Percentiles rank a stretch among this genome's conserved stretches.
Conservation (phyloP, 2,888 invertebrate species). For the Lasius fuliginosus region DNA sequence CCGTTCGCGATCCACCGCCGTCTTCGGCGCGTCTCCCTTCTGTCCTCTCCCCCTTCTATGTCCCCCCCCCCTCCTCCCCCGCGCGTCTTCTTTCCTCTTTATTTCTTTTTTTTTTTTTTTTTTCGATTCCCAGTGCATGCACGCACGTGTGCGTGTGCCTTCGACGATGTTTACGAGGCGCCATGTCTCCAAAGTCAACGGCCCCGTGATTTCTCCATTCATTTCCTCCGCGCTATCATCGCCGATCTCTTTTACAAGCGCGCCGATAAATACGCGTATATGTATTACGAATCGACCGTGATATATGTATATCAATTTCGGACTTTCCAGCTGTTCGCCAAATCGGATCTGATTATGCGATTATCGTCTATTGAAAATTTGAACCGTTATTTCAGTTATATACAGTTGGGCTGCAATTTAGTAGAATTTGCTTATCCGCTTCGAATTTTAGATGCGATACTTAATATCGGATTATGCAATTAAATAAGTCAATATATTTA, state of each 20-base stretch:
- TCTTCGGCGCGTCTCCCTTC: slow-evolving; percentile 26
- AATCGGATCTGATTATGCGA: neutral
- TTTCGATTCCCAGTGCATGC: slow-evolving; percentile 31
- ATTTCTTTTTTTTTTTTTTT: slow-evolving; percentile 14
- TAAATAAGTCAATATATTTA: neutral
- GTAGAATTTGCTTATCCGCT: neutral
- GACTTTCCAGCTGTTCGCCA: neutral
- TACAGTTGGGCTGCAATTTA: neutral
- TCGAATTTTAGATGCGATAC: neutral
- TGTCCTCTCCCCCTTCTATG: neutral
- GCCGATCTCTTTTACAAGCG: slow-evolving; percentile 62
- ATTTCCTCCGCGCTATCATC: slow-evolving; percentile 64
- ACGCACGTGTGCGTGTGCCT: slow-evolving; percentile 46
- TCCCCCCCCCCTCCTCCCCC: neutral
- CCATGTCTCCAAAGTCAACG: slow-evolving; percentile 67
- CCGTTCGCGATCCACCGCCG: slow-evolving; percentile 37
- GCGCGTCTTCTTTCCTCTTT: slow-evolving; percentile 13
- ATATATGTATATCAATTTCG: neutral
- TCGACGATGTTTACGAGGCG: slow-evolving; percentile 55
- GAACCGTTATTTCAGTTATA: neutral
- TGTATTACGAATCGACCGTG: neutral
- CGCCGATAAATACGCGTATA: slow-evolving; percentile 34
- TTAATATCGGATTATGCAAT: neutral
- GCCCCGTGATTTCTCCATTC: slow-evolving; percentile 74
- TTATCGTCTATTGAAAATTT: neutral